Percentiles rank a stretch among this genome's conserved stretches.
Conservation (phyloP, 1,140 invertebrate species). For the Trachymyrmex septentrionalis region DNA sequence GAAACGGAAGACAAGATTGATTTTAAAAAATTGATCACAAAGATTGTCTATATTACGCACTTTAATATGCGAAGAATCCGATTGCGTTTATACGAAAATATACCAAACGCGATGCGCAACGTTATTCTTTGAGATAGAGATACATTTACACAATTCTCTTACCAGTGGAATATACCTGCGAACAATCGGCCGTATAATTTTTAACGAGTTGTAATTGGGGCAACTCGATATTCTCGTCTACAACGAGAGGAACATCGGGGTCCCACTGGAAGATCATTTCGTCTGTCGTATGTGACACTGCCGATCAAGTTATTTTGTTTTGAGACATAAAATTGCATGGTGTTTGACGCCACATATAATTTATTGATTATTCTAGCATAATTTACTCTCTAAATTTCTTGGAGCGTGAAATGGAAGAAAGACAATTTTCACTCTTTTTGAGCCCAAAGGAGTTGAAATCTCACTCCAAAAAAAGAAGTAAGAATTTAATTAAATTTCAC, state of each 20-base stretch:
- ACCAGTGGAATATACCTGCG: constrained; percentile 95
- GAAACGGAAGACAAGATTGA: not conserved
- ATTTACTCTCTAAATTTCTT: not conserved
- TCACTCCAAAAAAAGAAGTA: too few relatives aligned
- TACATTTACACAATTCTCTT: constrained; percentile 70
- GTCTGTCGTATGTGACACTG: constrained; percentile 96
- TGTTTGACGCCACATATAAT: not conserved
- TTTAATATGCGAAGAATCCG: not conserved
- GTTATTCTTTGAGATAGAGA: not conserved
- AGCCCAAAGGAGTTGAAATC: too few relatives aligned
- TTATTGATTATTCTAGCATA: constrained; percentile 11
- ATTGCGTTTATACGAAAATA: constrained; percentile 7
- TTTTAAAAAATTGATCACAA: not conserved
- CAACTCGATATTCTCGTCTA: constrained; percentile 95
- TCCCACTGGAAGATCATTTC: constrained; percentile 97
- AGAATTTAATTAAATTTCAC: too few relatives aligned
- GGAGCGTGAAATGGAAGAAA: too few relatives aligned
- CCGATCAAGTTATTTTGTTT: constrained; percentile 72
- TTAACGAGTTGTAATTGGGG: constrained; percentile 94
- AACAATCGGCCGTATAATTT: constrained; percentile 95
- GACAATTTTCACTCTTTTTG: too few relatives aligned
- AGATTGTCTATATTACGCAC: not conserved
- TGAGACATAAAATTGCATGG: not conserved
- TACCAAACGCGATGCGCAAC: not conserved
- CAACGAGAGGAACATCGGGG: constrained; percentile 94